Evolutionary conservation across 1,140 invertebrate species (phyloP), one percentile per base, ranked within the genome.

Genomic region (Druon quercuslanigerum): DNA sequence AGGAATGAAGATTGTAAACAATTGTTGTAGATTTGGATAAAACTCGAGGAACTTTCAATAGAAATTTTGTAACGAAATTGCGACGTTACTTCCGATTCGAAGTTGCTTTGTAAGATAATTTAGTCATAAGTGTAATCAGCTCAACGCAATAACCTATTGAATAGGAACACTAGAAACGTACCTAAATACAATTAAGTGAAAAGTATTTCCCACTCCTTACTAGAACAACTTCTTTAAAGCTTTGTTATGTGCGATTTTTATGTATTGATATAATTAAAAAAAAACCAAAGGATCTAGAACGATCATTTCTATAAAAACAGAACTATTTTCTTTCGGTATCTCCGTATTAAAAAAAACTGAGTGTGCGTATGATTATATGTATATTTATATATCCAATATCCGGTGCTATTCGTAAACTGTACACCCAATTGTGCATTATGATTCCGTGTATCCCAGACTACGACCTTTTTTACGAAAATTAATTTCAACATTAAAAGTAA

Each of bases 41-140:
- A 46, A 46, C 40, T 46, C 40, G 40, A 9, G 9, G 9, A 46
- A 46, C 40, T 46, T 46, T 46, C 40, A 46, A 46, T 9, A 46
- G 9, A 11, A 46, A 33, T 33, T 33, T 13, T 14, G 12, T 25
- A 8, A 25, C 19, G 9, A 20, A 13, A 66, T 14, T 14, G 11
- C 13, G 11, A 60, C 12, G 16, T 66, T 66, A 7, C 57, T 66
- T 40, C 11, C 13, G 33, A 40, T 19, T 54, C 17, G n/a, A 54
- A 14, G 19, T 66, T 66, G 20, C 25, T 66, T 66, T 66, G 57
- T 66, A 66, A 25, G 25, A 40, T 66, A 66, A 66, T 66, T 66
- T 66, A 66, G 57, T 66, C 25, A 66, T 66, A 66, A 66, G 57
- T 66, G 57, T 66, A 66, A 66, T 66, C 57, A 33, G 57, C 57